Evolutionary conservation across 2,888 invertebrate genomes (phyloP), one percentile per base, ranked within the genome.

Genomic region (Meta bourneti): DNA sequence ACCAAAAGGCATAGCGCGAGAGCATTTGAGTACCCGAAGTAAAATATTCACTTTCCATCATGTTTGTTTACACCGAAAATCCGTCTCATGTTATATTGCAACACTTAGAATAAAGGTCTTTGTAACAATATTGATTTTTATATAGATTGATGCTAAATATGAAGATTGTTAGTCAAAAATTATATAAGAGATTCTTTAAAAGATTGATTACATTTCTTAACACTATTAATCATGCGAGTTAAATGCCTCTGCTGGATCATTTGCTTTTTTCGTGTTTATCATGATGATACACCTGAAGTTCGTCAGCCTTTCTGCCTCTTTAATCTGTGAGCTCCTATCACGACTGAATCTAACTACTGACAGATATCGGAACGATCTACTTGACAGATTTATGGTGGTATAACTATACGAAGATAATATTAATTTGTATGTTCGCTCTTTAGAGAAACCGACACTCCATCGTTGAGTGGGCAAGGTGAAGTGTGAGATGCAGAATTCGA

Each of bases 361-460:
- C 74, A 34, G 74, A 34, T 48, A 48, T 20, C 34, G 13, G 20
- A 13, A 9, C 20, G 74, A 34, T 20, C 48, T 74, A 34, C 11
- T 74, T 74, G 74, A 74, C 20, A 74, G 74, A 74, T 74, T 74
- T 74, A 48, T 74, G 74, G 74, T 34, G 11, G 48, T 5, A 74
- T 74, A 34, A 74, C 34, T 34, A 48, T 7, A 34, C 7, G 74
- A 7, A 20, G 74, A 61, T 61, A 74, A 74, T 74, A 34, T 74
- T 74, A 74, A 74, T 74, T 74, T 48, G 6, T 13, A 16, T 61
- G 13, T 61, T 61, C 61, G 61, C 13, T 34, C 34, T 34, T 61
- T 61, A 61, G 61, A 61, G 61, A 61, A 61, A 61, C 34, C 34
- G 34, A 34, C 34, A 34, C 34, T 34, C 34, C 34, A 34, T 34